A percentile compares a stretch with the other conserved stretches of the same genome.
phyloP scores from a whole-genome alignment of 2,113 vertebrate genomes.

The Hippopotamus amphibius region DNA sequence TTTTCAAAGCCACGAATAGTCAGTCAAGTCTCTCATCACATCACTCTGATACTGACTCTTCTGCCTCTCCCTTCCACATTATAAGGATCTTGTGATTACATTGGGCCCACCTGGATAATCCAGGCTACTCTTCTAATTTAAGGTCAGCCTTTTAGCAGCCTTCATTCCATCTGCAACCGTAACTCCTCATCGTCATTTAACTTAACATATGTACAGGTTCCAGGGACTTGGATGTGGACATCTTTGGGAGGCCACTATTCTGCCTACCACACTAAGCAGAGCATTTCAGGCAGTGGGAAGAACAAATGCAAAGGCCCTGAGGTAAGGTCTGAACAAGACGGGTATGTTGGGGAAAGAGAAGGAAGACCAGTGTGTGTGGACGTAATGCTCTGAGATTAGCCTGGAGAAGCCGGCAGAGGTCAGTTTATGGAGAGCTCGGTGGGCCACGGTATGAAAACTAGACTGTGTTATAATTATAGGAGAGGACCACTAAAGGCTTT shows the following conservation, averaged over 20 bases:
- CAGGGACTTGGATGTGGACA: background rate
- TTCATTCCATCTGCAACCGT: conserved; percentile 37
- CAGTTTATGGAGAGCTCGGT: background rate
- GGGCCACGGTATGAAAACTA: background rate
- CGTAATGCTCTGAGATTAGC: background rate
- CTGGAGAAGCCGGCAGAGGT: background rate
- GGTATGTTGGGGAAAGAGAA: background rate
- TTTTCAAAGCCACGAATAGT: background rate
- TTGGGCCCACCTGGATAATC: background rate
- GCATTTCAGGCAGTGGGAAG: background rate
- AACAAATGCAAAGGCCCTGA: background rate
- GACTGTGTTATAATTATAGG: background rate
- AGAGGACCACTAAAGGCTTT: background rate
- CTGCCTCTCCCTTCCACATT: no score
- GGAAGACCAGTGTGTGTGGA: background rate
- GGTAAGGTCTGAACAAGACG: background rate
- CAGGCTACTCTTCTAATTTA: background rate
- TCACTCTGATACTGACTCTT: no score
- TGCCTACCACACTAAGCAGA: background rate
- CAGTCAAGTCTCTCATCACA: background rate
- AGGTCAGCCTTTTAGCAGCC: background rate
- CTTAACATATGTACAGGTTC: background rate
- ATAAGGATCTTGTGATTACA: no score
- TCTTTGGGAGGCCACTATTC: background rate
- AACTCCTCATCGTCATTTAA: background rate